Evolutionary conservation across 2,888 invertebrate species (phyloP), one percentile per base, ranked within the genome.

Genomic region (Torymus auratus): DNA sequence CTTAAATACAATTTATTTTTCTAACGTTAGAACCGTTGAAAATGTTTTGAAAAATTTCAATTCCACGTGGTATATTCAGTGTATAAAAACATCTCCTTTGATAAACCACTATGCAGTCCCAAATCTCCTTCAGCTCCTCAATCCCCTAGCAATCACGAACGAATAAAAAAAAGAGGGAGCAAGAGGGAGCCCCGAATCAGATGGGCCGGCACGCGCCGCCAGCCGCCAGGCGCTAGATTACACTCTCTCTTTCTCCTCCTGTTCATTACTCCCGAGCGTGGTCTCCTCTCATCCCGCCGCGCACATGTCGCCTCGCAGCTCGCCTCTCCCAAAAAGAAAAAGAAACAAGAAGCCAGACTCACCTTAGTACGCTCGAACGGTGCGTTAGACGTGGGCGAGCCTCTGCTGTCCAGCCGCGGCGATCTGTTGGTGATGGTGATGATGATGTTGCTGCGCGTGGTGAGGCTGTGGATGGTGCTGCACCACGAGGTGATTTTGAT

Each of bases 351-450:
- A 64, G 13, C n/a, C 56, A 15, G 65, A 74, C 80, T 82, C 41
- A 82, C 82, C 82, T 82, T 72, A 73, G 79, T 71, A 67, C 62
- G 20, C 2, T 7, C 50, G 67, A 12, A 64, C 12, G n/a, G 5
- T 56, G 41, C 58, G 87, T 89, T 88, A 91, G 83, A 89, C 91
- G 84, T 91, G 91, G 79, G 90, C 88, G 88, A 82, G 88, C 83
- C 78, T 78, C 65, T 82, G 82, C 15, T 76, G 76, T 7, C 41
- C 41, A 0, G 62, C 68, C 11, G 73, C 14, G 20, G 61, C 15
- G n/a, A 41, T 28, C 2, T 52, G 80, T 10, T 61, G 75, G 1
- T 68, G 77, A 4, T 76, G 78, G 20, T 78, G 77, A 15, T 70
- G 62, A 60, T 77, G 70, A 20, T 41, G 13, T 14, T 71, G 78